These are phyloP conservation scores for Ramphastos sulfuratus DNA, from an alignment of 2,113 vertebrate species.

Conservation along the genomic window DNA sequence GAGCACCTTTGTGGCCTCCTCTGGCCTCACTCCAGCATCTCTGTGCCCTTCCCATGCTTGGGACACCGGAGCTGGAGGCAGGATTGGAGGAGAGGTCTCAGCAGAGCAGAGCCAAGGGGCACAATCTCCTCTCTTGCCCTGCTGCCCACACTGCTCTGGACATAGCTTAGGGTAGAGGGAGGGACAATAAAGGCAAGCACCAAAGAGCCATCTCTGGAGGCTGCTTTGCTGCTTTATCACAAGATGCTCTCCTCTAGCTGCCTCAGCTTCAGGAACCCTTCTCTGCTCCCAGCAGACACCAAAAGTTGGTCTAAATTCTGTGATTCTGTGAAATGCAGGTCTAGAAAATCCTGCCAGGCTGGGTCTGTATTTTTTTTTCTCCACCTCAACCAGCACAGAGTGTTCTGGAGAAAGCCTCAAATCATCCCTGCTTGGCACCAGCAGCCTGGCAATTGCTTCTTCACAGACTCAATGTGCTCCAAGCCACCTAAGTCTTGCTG, in stretches of 20 bases:
- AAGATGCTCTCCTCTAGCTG: neutral
- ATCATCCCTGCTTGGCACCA: constrained; percentile 31
- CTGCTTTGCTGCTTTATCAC: neutral
- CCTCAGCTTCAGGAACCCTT: neutral
- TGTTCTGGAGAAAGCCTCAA: constrained; percentile 38
- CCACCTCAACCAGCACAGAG: neutral
- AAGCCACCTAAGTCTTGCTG: neutral
- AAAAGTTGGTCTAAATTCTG: too few relatives aligned
- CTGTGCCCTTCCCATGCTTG: too few relatives aligned
- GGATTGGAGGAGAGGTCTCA: too few relatives aligned
- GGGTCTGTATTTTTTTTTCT: neutral
- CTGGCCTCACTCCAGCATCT: too few relatives aligned
- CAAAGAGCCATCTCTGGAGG: neutral
- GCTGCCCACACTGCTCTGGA: too few relatives aligned
- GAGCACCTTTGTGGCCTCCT: too few relatives aligned
- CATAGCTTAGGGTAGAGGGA: neutral
- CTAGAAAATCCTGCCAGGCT: neutral
- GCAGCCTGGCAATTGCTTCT: constrained; percentile 21
- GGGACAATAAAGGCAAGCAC: neutral
- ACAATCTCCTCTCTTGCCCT: too few relatives aligned
- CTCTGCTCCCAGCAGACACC: neutral
- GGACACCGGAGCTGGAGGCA: too few relatives aligned
- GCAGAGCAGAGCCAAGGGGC: too few relatives aligned
- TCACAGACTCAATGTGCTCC: neutral
- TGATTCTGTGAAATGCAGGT: too few relatives aligned